phyloP scores from a whole-genome alignment of 2,113 vertebrate species.

The Aplodontia rufa region DNA sequence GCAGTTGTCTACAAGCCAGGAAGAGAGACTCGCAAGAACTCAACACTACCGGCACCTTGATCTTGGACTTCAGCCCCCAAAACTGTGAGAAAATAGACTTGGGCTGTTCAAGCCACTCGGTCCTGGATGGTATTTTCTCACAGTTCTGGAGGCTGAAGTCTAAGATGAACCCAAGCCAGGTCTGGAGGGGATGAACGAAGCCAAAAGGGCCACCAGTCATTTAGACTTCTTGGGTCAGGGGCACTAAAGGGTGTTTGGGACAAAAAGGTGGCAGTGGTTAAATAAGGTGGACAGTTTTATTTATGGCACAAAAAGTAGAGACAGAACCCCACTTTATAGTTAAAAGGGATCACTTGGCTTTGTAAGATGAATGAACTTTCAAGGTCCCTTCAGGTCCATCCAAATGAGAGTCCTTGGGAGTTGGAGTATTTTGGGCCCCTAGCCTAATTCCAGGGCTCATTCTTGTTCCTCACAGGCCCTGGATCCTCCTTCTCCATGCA shows the following conservation, averaged over 20 bases:
- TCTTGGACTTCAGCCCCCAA: background rate
- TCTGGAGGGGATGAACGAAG: background rate
- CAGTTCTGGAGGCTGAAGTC: background rate
- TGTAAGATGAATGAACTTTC: background rate
- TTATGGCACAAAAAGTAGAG: background rate
- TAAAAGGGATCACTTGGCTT: background rate
- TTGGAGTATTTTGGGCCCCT: background rate
- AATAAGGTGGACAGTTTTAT: background rate
- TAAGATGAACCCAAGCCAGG: no score
- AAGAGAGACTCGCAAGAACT: background rate
- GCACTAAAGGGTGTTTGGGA: background rate
- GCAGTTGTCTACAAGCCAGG: background rate
- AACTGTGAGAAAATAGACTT: background rate
- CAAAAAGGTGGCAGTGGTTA: background rate
- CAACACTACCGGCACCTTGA: background rate
- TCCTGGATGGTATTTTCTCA: background rate
- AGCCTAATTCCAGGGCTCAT: background rate
- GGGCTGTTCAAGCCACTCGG: no score
- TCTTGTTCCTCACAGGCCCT: background rate
- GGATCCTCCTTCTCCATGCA: rapidly evolving
- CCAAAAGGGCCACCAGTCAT: rapidly evolving
- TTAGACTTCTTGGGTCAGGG: background rate
- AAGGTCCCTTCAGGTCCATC: background rate
- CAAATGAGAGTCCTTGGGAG: background rate
- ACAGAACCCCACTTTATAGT: background rate